Evolutionary conservation across 2,113 vertebrate species (phyloP).

Genomic region (Equus przewalskii): DNA sequence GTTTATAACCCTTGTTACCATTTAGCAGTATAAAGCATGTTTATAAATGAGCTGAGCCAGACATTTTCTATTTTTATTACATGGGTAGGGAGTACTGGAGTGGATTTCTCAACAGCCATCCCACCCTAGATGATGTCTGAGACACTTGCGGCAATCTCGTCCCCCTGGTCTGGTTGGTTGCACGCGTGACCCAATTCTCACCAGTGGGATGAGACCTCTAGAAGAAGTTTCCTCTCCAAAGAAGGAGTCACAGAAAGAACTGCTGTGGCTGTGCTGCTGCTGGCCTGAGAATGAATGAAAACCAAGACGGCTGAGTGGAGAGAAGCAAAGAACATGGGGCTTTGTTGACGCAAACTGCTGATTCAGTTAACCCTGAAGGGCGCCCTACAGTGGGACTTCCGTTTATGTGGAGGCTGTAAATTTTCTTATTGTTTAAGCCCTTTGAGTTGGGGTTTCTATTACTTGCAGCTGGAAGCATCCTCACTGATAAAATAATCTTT

Average conservation of each 20-base stretch:
- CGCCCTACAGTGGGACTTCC: background rate
- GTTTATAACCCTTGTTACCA: constrained; percentile 10
- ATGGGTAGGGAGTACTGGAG: background rate
- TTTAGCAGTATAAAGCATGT: constrained; percentile 9
- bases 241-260: background rate
- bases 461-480: constrained; percentile 78
- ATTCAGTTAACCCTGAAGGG: background rate
- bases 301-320: background rate
- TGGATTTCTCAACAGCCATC: background rate
- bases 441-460: constrained; percentile 56
- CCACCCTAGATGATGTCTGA: background rate
- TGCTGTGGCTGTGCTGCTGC: background rate
- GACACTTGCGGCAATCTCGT: background rate
- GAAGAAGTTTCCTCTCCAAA: constrained; percentile 33
- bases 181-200: background rate
- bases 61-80: background rate
- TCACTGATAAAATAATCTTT: constrained; percentile 64
- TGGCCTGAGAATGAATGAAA: background rate
- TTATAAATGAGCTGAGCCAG: constrained; percentile 1
- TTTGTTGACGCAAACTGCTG: background rate
- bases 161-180: background rate
- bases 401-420: background rate
- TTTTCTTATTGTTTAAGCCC: constrained; percentile 9
- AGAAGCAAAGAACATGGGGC: background rate
- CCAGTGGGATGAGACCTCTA: background rate